A percentile compares a stretch with the other conserved stretches of the same genome.
phyloP scores from a whole-genome alignment of 2,888 invertebrate genomes.

The Luffia ferchaultella region DNA sequence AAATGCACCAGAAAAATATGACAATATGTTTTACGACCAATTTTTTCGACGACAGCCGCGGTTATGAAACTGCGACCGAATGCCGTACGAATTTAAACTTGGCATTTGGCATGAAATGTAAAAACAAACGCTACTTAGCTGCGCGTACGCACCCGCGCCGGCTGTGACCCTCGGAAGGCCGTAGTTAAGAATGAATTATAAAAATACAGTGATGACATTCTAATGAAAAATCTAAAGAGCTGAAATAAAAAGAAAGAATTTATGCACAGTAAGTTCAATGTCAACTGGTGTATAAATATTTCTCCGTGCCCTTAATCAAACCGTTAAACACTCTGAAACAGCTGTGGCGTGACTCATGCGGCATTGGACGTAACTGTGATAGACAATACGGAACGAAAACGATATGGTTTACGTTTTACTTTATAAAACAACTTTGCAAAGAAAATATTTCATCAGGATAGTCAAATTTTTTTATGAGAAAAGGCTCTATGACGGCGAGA shows the following conservation, averaged over 20 bases:
- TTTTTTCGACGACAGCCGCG: neutral
- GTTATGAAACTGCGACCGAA: conserved; percentile 12
- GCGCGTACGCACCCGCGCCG: neutral
- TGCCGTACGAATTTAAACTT: conserved; percentile 11
- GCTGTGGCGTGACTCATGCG: neutral
- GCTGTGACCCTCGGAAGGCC: neutral
- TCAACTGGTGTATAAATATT: conserved; percentile 37
- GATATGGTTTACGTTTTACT: no score
- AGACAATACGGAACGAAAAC: neutral
- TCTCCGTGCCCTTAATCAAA: conserved; percentile 30
- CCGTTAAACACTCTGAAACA: neutral
- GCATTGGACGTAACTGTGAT: neutral
- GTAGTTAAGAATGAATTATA: no score
- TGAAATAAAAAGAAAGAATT: no score
- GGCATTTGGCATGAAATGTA: conserved; percentile 13
- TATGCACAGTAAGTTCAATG: conserved; percentile 27
- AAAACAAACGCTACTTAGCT: conserved; percentile 6
- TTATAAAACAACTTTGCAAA: no score
- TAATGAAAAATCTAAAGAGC: neutral
- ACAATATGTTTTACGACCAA: neutral
- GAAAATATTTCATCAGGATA: no score
- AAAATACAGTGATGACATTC: neutral
- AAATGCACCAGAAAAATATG: no score
- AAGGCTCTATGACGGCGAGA: no score
- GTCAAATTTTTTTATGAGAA: no score